Evolutionary conservation across 37 sponge, comb jelly and placozoan genomes (phyloP), one percentile per base, ranked within the genome.

Genomic region (Geodia barretti): DNA sequence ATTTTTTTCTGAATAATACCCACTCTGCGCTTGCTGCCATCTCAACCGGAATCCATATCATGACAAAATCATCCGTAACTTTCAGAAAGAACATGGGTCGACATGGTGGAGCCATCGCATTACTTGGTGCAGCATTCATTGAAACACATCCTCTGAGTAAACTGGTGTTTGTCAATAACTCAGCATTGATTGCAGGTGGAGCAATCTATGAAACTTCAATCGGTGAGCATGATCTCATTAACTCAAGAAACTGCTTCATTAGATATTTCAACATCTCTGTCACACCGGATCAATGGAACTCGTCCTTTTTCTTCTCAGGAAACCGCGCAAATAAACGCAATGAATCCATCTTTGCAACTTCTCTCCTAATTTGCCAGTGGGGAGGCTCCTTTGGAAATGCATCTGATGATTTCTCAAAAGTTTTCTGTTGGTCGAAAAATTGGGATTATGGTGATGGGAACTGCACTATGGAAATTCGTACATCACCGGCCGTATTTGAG

Each of bases 161-260:
- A 0, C 41, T 87, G 0, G 1, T 19, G 28, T 92, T 92, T 65
- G 38, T 72, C 0, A 76, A 75, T 60, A 92, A 92, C 64, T 41
- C 58, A 21, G 92, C 92, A 21, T 34, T 70, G 35, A 42, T 79
- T 20, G 17, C 73, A 32, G 92, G 92, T 28, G 92, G 92, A 41
- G 92, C 92, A 26, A 87, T 92, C 30, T 92, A 75, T 64, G 79
- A 41, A 0, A 28, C 71, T 1, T 73, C 40, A 32, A 40, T 81
- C 32, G 91, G 83, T 3, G 83, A 76, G 40, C 82, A 81, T 40
- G 81, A 91, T 42, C 47, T 86, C 29, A 65, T 86, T 25, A 81
- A 82, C 2, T 91, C 91, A 7, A 62, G 88, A 39, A 92, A 87
- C 79, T 92, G 92, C 60, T 83, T 87, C 41, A 63, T 92, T 24